Evolutionary conservation across 2,888 invertebrate species (phyloP).

Genomic region (Phengaris arion): DNA sequence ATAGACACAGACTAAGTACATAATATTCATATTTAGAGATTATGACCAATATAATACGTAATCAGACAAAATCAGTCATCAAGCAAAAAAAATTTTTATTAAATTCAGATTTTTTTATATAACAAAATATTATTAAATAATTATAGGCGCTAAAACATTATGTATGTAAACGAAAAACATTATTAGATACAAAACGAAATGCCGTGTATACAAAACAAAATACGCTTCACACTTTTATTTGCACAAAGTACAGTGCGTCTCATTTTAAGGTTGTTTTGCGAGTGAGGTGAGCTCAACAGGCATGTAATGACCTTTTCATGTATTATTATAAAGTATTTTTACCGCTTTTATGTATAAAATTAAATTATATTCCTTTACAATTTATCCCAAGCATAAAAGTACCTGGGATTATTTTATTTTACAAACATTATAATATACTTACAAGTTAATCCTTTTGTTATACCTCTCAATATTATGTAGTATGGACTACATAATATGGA

Average conservation of each 20-base stretch:
- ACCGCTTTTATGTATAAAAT: constrained; percentile 55
- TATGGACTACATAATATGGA: too few relatives aligned
- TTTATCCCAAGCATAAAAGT: constrained; percentile 61
- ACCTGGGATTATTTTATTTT: constrained; percentile 51
- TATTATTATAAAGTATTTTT: constrained; percentile 70
- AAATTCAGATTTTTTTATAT: too few relatives aligned
- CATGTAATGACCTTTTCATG: constrained; percentile 68
- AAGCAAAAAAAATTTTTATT: too few relatives aligned
- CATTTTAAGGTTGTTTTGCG: constrained; percentile 60
- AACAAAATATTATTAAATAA: too few relatives aligned
- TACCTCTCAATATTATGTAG: background rate
- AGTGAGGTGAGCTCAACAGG: constrained; percentile 67
- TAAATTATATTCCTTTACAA: constrained; percentile 62
- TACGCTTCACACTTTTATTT: constrained; percentile 36
- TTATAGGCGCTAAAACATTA: too few relatives aligned
- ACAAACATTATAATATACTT: background rate
- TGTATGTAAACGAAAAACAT: background rate
- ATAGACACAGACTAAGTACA: too few relatives aligned
- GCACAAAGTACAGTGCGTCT: constrained; percentile 41
- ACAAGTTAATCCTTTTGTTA: background rate
- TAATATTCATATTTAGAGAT: too few relatives aligned
- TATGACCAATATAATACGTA: too few relatives aligned
- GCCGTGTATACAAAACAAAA: constrained; percentile 26
- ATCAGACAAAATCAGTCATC: too few relatives aligned
- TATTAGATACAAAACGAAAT: background rate